Percentiles rank a stretch among this genome's conserved stretches.
Evolutionary conservation across 2,888 invertebrate genomes (phyloP).

Genomic region (Eupsilia transversa): DNA sequence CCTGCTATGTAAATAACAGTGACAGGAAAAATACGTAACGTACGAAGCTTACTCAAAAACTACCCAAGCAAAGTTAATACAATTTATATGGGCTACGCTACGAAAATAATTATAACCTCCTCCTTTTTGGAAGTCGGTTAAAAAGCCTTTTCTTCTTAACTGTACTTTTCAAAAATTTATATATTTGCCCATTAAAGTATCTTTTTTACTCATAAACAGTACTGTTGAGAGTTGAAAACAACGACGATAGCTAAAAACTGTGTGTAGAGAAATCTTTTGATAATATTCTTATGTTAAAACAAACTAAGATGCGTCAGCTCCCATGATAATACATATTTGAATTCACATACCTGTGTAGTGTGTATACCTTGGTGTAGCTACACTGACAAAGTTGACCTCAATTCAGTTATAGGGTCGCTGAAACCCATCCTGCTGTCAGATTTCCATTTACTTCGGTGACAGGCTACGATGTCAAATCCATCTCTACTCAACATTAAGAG

Average conservation of each 20-base stretch:
- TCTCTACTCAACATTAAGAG: slow-evolving; percentile 87
- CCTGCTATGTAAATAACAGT: too few species aligned
- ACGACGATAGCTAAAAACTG: neutral
- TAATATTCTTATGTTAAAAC: neutral
- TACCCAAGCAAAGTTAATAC: too few species aligned
- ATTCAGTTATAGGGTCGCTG: slow-evolving; percentile 75
- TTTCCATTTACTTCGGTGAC: slow-evolving; percentile 87
- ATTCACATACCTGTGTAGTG: slow-evolving; percentile 46
- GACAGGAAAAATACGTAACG: too few species aligned
- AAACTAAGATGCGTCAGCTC: slow-evolving; percentile 19
- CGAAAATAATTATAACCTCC: too few species aligned
- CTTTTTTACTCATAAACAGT: neutral
- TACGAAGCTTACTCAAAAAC: too few species aligned
- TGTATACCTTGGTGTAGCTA: slow-evolving; percentile 43
- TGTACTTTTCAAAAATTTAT: neutral
- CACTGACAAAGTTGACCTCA: slow-evolving; percentile 78
- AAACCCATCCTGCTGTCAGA: slow-evolving; percentile 82
- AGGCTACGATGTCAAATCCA: slow-evolving; percentile 85
- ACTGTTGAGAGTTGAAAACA: neutral
- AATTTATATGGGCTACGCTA: too few species aligned
- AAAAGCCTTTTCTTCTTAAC: neutral
- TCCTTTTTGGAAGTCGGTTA: too few species aligned
- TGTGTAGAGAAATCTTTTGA: neutral
- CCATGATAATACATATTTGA: slow-evolving; percentile 23
- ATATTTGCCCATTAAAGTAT: neutral